Base-by-base conservation (phyloP, 2,113 vertebrate species). In the Pelmatolapia mariae region DNA sequence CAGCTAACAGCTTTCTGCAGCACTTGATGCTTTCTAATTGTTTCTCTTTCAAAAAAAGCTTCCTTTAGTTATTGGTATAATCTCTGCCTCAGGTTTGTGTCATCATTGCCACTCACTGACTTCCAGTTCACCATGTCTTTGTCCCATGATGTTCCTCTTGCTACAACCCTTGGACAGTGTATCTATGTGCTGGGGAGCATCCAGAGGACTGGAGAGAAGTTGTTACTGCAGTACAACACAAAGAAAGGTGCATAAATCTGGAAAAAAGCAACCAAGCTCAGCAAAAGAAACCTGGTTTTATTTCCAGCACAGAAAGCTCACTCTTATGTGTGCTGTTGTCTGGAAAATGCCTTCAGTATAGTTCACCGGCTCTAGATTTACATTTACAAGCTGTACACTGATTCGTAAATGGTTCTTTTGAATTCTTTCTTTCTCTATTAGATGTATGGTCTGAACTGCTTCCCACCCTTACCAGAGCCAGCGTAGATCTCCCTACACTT, bases 361-460 rank as follows among this genome's bases (percentile, higher is more conserved):
- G 6, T 57, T 43, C 36, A 50, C 12, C 6, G 1, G 15, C 26
- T 40, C 38, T 53, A 63, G 43, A 78, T 78, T 29, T 38, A 19
- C 43, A 76, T 47, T 47, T 50, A 50, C 43, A 47, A 76, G 71
- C 40, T 47, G 24, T 76, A 76, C 13, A n/a, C 8, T 1, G 29
- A 53, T 54, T 76, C 16, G 18, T 15, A 4, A 24, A 76, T 31
- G 10, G 15, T 50, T 3, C 3, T 53, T 52, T 13, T 89, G 4
- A 86, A 8, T 73, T 89, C 7, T 54, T 31, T 73, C 47, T 66
- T 66, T 87, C 7, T 84, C 18, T 66, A 2, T 56, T 87, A 97
- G 97, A 97, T 80, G 89, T 82, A 5, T 97, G 97, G 97, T 90
- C 80, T 80, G 97, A 97, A 83, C 87, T 97, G 15, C 95, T 96